Base-by-base conservation (phyloP, 2,888 invertebrate species). In the Tachina fera region DNA sequence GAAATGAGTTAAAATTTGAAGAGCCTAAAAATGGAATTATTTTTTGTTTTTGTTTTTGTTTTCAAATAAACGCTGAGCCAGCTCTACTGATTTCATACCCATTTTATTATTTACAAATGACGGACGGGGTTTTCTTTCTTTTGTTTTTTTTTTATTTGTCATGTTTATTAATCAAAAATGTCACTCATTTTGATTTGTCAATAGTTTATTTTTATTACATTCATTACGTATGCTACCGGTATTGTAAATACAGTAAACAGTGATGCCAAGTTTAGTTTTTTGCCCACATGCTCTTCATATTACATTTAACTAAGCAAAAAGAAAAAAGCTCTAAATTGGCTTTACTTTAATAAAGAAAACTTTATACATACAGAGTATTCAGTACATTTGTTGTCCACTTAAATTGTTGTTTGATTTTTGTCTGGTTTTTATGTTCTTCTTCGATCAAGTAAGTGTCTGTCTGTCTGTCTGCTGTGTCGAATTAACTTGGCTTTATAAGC, bases 401-500 rank as follows among this genome's bases (percentile, higher is more conserved):
- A 49, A 71, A 49, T 72, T 60, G n/a, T 31, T 39, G n/a, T n/a
- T 53, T 19, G n/a, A 22, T 47, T 43, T 43, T 65, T 74, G 11
- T 80, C 10, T 72, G 63, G 19, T 56, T 31, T 31, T 65, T 19
- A n/a, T 47, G 19, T 61, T 67, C 61, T 70, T 72, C 60, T 74
- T 58, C 60, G 68, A 58, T 49, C 74, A 79, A 60, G 60, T 81
- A 58, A 31, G 31, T 31, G 31, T 31, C 16, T n/a, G 56, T 43
- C 67, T 31, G 31, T 31, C 16, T n/a, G 56, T 43, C 67, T 81
- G 74, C 60, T 6, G n/a, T n/a, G 56, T 43, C 67, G 74, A n/a
- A 67, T 67, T 81, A 81, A 81, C 74, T 81, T 81, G 80, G 60
- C 80, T 74, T 72, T 16, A 60, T 58, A 56, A 79, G 61, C 79